Base-by-base conservation (phyloP, 2,888 invertebrate genomes). In the Syritta pipiens region DNA sequence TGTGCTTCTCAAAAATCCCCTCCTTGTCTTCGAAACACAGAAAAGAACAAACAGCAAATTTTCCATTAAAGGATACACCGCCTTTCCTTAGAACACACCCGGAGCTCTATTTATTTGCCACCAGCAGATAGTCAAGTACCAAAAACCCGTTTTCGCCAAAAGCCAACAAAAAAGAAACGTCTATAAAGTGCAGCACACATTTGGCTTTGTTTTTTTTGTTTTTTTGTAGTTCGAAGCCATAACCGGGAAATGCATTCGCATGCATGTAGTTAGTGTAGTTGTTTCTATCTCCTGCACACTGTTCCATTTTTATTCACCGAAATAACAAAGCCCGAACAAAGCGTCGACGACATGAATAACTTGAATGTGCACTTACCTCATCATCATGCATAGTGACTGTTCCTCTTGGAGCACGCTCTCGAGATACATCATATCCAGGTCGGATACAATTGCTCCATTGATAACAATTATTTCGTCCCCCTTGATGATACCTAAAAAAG, bases 401-500 rank as follows among this genome's bases (percentile, higher is more conserved):
- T 97, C 97, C 89, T 98, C 97, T 90, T 97, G 97, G 84, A 98
- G 92, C 82, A 98, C 96, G 87, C 96, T 96, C 90, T 98, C 98
- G 88, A 98, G 92, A 91, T 97, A 98, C 96, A 98, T 98, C 98
- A 98, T 98, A 92, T 98, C 98, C 90, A 98, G 92, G 91, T 98
- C 98, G 86, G 97, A 96, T 84, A 98, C 97, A 89, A 98, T 96
- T 85, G 97, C 97, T 83, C 97, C 97, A 91, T 98, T 98, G 90
- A 98, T 97, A 89, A 98, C 97, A 94, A 98, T 96, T 89, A 98
- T 97, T 91, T 98, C 98, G 90, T 98, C 98, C 86, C 97, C 95
- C 91, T 97, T 96, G 90, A 97, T 96, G 88, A 98, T 95, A 87
- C 98, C 98, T 98, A 89, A 44, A 74, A 69, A 62, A 67, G 42